These are phyloP conservation scores for Alsophila aescularia DNA, from an alignment of 2,888 invertebrate species.

Conservation along the genomic window DNA sequence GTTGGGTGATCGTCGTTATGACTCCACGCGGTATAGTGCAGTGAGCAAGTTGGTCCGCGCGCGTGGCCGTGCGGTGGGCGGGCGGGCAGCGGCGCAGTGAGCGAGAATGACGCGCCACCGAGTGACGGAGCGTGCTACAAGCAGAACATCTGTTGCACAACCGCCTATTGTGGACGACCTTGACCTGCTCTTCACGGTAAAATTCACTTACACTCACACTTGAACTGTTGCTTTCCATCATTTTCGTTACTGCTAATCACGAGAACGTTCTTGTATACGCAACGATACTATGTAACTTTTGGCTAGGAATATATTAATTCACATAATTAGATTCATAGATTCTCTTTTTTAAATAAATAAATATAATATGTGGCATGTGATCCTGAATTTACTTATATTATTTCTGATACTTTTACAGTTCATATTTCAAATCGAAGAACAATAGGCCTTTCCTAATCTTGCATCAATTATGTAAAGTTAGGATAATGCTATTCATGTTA, in stretches of 20 bases:
- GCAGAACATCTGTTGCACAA: slow-evolving; percentile 66
- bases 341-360: no score
- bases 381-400: no score
- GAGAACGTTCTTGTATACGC: neutral
- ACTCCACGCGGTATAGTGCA: slow-evolving; percentile 22
- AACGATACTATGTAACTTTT: neutral
- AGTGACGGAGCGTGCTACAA: slow-evolving; percentile 41
- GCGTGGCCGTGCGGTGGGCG: slow-evolving; percentile 10
- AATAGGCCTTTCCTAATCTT: no score
- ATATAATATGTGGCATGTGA: no score
- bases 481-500: neutral
- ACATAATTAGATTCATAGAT: neutral
- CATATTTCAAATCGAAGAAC: no score
- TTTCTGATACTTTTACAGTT: no score
- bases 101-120: slow-evolving; percentile 48
- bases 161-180: slow-evolving; percentile 66
- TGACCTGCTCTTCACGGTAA: slow-evolving; percentile 75
- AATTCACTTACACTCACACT: slow-evolving; percentile 69
- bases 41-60: slow-evolving; percentile 27
- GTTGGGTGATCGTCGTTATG: slow-evolving; percentile 31
- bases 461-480: no score
- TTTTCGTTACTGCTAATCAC: slow-evolving; percentile 5
- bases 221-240: slow-evolving; percentile 46
- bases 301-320: neutral
- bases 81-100: slow-evolving; percentile 41